Evolutionary conservation across 1,140 invertebrate species (phyloP).

Genomic region (Pentalonia nigronervosa): DNA sequence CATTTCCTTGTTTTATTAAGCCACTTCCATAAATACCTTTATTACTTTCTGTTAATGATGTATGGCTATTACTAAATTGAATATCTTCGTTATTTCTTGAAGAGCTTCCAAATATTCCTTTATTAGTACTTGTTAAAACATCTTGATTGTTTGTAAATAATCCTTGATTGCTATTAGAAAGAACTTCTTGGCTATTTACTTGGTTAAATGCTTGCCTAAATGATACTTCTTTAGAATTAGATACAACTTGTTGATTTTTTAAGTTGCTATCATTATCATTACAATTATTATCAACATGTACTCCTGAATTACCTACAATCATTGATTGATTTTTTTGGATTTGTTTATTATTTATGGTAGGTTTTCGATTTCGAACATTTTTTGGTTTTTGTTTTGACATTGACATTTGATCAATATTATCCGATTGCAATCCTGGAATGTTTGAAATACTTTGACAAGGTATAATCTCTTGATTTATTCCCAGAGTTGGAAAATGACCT

Average conservation of each 20-base stretch:
- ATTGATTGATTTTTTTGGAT: constrained; percentile 46
- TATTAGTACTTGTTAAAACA: constrained; percentile 25
- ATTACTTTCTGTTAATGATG: constrained; percentile 32
- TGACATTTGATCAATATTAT: constrained; percentile 29
- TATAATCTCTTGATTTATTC: constrained; percentile 19
- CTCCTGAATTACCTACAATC: not conserved
- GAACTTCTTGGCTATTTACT: constrained; percentile 49
- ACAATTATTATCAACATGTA: constrained; percentile 32
- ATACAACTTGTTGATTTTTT: constrained; percentile 19
- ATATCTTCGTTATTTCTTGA: constrained; percentile 40
- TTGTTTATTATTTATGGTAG: constrained; percentile 11
- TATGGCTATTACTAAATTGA: constrained; percentile 25
- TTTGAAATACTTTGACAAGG: constrained; percentile 17
- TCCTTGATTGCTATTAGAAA: constrained; percentile 49
- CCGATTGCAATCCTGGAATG: constrained; percentile 9
- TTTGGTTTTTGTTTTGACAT: constrained; percentile 22
- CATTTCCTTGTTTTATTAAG: constrained; percentile 31
- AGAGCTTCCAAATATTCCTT: constrained; percentile 28
- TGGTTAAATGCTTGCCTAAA: constrained; percentile 55
- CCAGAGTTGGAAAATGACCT: not conserved
- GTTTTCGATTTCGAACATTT: constrained; percentile 16
- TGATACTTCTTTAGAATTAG: constrained; percentile 30
- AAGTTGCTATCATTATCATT: constrained; percentile 28
- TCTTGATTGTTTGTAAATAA: constrained; percentile 55
- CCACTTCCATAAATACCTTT: constrained; percentile 35